Percentiles rank a stretch among this genome's conserved stretches.
phyloP scores from a whole-genome alignment of 2,888 invertebrate species.

The Phortica magna region DNA sequence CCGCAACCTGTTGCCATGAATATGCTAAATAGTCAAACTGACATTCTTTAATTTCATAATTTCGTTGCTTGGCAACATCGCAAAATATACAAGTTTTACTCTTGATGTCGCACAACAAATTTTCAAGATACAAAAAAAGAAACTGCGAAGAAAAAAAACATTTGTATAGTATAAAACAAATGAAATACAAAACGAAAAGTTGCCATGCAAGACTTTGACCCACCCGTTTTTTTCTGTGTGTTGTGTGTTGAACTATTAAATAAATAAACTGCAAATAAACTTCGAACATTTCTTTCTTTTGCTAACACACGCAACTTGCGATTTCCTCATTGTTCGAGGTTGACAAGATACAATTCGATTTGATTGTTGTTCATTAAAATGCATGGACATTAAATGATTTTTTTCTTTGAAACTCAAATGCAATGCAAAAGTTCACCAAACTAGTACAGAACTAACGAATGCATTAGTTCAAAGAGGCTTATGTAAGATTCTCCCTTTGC shows the following conservation, averaged over 20 bases:
- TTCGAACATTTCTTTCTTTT: constrained; percentile 10
- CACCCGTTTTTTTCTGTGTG: background rate
- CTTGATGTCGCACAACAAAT: constrained; percentile 45
- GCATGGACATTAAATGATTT: too few species aligned
- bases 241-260: too few species aligned
- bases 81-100: constrained; percentile 37
- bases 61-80: constrained; percentile 33
- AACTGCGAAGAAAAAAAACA: background rate
- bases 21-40: constrained; percentile 63
- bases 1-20: constrained; percentile 67
- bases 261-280: too few species aligned
- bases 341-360: background rate
- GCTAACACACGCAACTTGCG: background rate
- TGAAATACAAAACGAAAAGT: background rate
- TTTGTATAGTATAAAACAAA: background rate
- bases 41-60: constrained; percentile 60
- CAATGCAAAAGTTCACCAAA: too few species aligned
- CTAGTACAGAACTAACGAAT: too few species aligned
- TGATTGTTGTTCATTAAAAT: background rate
- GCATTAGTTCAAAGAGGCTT: too few species aligned
- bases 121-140: background rate
- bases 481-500: too few species aligned
- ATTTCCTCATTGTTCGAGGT: constrained; percentile 15
- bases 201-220: background rate
- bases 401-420: too few species aligned